Conservation (phyloP, 2,888 invertebrate genomes). For the Sclerodermus sp. region DNA sequence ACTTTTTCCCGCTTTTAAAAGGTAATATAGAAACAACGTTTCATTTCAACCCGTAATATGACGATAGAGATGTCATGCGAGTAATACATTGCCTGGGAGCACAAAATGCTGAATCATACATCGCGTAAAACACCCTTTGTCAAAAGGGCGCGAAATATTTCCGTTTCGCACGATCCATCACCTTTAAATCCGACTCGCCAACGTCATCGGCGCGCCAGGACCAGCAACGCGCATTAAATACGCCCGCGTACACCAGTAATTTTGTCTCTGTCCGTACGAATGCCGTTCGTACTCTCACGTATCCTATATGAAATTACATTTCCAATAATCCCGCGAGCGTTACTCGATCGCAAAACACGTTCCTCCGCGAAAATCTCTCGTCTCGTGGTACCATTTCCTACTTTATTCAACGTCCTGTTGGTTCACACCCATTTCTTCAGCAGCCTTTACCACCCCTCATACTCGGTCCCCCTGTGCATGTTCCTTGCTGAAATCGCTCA, state of each 20-base stretch:
- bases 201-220: conserved; percentile 10
- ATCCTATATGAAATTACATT: conserved; percentile 30
- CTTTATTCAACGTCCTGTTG: no score
- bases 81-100: conserved; percentile 1
- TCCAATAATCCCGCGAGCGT: conserved; percentile 29
- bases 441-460: no score
- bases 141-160: conserved; percentile 13
- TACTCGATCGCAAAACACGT: conserved; percentile 28
- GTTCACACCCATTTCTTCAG: no score
- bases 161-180: conserved; percentile 17
- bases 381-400: no score
- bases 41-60: no score
- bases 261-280: conserved; percentile 10
- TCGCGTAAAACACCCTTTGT: conserved; percentile 13
- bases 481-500: neutral
- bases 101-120: conserved; percentile 5
- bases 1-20: no score
- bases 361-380: conserved; percentile 22
- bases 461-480: no score
- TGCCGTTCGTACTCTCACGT: conserved; percentile 7
- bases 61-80: neutral
- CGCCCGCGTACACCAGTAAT: conserved; percentile 17
- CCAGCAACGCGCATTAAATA: conserved; percentile 18
- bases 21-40: no score
- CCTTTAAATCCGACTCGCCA: conserved; percentile 15